Percentiles rank a stretch among this genome's conserved stretches.
These are phyloP conservation scores for Brenthis hecate DNA, from an alignment of 2,888 invertebrate genomes.

Conservation along the genomic window DNA sequence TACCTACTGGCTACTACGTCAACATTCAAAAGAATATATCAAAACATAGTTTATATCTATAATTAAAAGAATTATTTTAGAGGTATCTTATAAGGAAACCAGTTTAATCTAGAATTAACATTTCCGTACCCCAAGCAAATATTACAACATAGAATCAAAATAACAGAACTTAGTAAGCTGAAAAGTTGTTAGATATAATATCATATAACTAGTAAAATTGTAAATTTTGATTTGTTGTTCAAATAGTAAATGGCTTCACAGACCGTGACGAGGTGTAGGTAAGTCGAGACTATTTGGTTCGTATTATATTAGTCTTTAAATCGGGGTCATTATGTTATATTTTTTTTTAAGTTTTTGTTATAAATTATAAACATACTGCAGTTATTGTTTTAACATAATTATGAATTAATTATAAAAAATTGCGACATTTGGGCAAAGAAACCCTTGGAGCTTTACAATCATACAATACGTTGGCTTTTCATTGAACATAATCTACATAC, in stretches of 20 bases:
- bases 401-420: not conserved
- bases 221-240: not conserved
- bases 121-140: too few relatives aligned
- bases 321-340: conserved; percentile 4
- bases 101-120: too few relatives aligned
- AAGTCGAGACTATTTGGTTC: conserved; percentile 5
- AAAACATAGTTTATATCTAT: too few relatives aligned
- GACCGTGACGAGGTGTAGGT: conserved; percentile 16
- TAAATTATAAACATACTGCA: not conserved
- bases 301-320: conserved; percentile 6
- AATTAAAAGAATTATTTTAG: too few relatives aligned
- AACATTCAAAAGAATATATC: too few relatives aligned
- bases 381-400: not conserved
- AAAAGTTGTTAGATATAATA: not conserved
- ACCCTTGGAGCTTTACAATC: too few relatives aligned
- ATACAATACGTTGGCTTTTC: not conserved
- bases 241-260: conserved; percentile 7
- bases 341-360: not conserved
- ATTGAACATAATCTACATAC: conserved; percentile 20
- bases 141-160: too few relatives aligned
- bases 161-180: too few relatives aligned
- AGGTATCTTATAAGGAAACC: too few relatives aligned
- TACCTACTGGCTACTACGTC: too few relatives aligned
- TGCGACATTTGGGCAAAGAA: not conserved
- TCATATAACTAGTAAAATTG: not conserved